Conservation (phyloP, 2,888 invertebrate species). For the Mythimna lalbum region DNA sequence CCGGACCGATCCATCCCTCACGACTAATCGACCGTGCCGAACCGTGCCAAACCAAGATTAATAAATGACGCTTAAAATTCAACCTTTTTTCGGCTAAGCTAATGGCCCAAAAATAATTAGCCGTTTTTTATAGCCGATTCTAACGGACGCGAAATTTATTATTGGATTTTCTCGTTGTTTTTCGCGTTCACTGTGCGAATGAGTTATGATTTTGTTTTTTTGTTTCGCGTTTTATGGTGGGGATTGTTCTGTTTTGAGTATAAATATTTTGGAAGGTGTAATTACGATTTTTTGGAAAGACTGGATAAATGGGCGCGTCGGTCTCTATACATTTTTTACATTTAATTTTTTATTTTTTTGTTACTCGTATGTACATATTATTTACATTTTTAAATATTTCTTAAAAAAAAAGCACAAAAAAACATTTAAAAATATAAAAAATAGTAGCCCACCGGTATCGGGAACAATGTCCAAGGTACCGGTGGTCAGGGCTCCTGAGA, state of each 20-base stretch:
- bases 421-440: too few species aligned
- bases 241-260: constrained; percentile 43
- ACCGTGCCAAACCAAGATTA: constrained; percentile 79
- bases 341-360: too few species aligned
- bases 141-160: constrained; percentile 78
- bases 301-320: too few species aligned
- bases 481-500: too few species aligned
- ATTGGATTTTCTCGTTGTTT: constrained; percentile 70
- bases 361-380: too few species aligned
- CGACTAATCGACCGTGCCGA: constrained; percentile 82
- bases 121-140: constrained; percentile 78
- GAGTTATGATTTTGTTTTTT: constrained; percentile 72
- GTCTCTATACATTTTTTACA: too few species aligned
- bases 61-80: constrained; percentile 88
- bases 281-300: neutral
- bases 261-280: constrained; percentile 1
- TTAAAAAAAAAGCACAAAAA: too few species aligned
- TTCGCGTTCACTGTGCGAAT: constrained; percentile 77
- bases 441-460: too few species aligned
- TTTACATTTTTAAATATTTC: too few species aligned
- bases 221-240: constrained; percentile 24
- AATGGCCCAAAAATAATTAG: constrained; percentile 87
- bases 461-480: too few species aligned
- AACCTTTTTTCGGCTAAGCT: constrained; percentile 89
- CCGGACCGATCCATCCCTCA: constrained; percentile 76